Evolutionary conservation across 2,888 invertebrate genomes (phyloP).

Genomic region (Spicauda simplicius): DNA sequence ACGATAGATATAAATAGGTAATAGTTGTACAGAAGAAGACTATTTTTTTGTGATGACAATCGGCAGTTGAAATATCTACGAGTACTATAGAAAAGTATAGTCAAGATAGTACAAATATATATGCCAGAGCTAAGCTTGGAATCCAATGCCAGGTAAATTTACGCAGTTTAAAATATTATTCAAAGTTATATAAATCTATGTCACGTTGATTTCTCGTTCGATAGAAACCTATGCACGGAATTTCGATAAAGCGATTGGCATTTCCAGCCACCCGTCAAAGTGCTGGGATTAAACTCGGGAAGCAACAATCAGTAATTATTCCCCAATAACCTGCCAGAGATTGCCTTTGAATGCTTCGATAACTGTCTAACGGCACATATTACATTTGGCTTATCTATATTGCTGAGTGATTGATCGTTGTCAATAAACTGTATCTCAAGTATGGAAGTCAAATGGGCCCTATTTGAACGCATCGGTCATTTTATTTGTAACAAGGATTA

Average conservation of each 20-base stretch:
- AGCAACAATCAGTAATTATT: conserved; percentile 32
- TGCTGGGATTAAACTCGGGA: conserved; percentile 21
- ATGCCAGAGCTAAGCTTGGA: too few relatives aligned
- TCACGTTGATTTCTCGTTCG: conserved; percentile 1
- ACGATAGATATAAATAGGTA: too few relatives aligned
- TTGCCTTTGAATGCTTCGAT: conserved; percentile 24
- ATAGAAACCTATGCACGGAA: conserved; percentile 23
- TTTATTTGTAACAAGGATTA: not conserved
- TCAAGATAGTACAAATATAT: too few relatives aligned
- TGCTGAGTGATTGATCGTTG: conserved; percentile 1
- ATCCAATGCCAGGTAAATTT: too few relatives aligned
- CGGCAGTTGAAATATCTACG: too few relatives aligned
- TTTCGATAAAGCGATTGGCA: conserved; percentile 34
- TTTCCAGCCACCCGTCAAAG: conserved; percentile 25
- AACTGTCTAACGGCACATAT: conserved; percentile 18
- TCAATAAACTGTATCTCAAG: not conserved
- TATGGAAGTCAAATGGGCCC: not conserved
- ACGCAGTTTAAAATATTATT: too few relatives aligned
- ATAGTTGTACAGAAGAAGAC: too few relatives aligned
- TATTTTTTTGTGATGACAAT: too few relatives aligned
- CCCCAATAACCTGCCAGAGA: conserved; percentile 22
- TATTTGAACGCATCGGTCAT: too few relatives aligned
- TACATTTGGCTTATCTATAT: conserved; percentile 1
- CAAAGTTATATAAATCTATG: not conserved
- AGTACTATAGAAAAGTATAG: too few relatives aligned